A percentile compares a stretch with the other conserved stretches of the same genome.
These are phyloP conservation scores for Coregonus ussuriensis DNA, from an alignment of 2,797 vertebrate species.

Conservation along the genomic window DNA sequence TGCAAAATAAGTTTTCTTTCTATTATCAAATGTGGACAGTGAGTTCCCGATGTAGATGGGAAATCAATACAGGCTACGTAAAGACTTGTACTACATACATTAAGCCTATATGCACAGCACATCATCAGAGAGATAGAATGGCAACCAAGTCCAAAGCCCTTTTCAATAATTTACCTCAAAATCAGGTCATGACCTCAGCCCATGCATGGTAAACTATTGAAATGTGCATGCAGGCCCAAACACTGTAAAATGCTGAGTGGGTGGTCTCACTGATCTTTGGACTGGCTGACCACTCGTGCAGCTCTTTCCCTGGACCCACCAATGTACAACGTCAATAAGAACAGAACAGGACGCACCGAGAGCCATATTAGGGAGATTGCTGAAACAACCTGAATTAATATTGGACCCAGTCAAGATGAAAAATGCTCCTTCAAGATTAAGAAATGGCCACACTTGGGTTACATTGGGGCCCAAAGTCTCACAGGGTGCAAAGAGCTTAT, in stretches of 20 bases:
- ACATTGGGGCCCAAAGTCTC: neutral
- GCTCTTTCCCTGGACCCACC: neutral
- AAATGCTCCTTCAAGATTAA: neutral
- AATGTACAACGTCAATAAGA: neutral
- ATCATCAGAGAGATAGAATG: neutral
- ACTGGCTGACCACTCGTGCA: neutral
- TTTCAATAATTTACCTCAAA: conserved; percentile 44
- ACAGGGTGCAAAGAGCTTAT: neutral
- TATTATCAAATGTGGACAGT: neutral
- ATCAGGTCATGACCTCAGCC: conserved; percentile 16
- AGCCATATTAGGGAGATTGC: neutral
- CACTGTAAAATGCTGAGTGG: conserved; percentile 22
- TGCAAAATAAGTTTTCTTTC: neutral
- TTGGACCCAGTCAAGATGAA: neutral
- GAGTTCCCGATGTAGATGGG: neutral
- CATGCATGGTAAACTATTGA: neutral
- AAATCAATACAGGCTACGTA: neutral
- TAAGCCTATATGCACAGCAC: neutral
- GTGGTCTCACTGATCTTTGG: conserved; percentile 28
- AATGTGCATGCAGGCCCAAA: conserved; percentile 3
- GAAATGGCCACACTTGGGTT: neutral
- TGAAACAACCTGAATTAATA: neutral
- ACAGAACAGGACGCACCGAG: neutral
- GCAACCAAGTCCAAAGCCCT: conserved; percentile 9
- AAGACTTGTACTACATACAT: neutral